Evolutionary conservation across 2,888 invertebrate genomes (phyloP), one percentile per base, ranked within the genome.

Genomic region (Synanthedon tipuliformis): DNA sequence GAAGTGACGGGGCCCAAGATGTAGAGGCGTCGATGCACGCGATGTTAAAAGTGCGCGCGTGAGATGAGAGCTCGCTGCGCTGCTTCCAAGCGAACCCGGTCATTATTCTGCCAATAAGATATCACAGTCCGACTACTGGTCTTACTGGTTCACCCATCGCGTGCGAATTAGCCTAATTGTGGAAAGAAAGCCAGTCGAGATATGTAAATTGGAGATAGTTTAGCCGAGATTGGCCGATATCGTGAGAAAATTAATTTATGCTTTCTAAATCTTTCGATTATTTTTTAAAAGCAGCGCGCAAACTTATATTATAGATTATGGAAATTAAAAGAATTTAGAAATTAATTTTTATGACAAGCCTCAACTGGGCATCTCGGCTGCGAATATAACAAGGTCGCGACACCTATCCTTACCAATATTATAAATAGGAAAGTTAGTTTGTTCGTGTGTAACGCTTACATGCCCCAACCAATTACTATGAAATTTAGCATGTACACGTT

Each of bases 161-260:
- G 79, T 80, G 80, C 72, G 65, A 69, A 78, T 79, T 70, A 75
- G 63, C 74, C 77, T 82, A 80, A 85, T 86, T 79, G 75, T 77
- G 69, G 75, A 80, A 81, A 78, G 74, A 69, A 65, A 69, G 65
- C 66, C 73, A 72, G 34, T 75, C 71, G 68, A 78, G 75, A 77
- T 73, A 81, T 78, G 79, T 71, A 78, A 85, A 82, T 82, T 75
- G 73, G 71, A 69, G 69, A 72, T 69, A 69, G 64, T 59, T 63
- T 51, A 57, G 58, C 52, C 61, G 64, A 69, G 64, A 58, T 62
- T 51, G 57, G 59, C 52, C 61, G 64, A 63, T 63, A 62, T 59
- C 69, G 70, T 69, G 69, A 64, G 73, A 69, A 59, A 64, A 51
- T 53, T 8, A 49, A 16, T 16, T 49, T 16, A 49, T 51, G 52